These are phyloP conservation scores for Ginglymostoma cirratum DNA, from an alignment of 2,113 vertebrate species.

Conservation along the genomic window DNA sequence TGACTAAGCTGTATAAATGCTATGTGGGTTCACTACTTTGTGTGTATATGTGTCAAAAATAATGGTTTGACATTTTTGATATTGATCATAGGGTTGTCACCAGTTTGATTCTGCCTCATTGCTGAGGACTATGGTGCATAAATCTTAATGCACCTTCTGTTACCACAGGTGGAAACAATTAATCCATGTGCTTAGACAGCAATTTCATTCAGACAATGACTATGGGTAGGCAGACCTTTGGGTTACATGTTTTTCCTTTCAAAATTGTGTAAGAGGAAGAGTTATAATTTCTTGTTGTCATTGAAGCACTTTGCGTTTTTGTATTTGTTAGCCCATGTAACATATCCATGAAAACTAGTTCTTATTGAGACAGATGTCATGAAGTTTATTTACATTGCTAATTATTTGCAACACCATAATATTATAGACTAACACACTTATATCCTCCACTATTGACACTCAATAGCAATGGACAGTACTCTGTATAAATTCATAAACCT, in stretches of 20 bases:
- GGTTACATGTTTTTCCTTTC: not conserved
- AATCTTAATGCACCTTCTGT: not conserved
- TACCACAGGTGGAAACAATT: not conserved
- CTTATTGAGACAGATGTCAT: no score
- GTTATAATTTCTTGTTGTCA: not conserved
- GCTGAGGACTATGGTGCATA: conserved; percentile 4
- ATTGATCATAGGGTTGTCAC: conserved; percentile 16
- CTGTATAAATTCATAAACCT: no score
- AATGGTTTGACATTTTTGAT: conserved; percentile 35
- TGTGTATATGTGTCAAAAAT: conserved; percentile 17
- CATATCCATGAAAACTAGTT: no score
- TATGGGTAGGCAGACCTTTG: not conserved
- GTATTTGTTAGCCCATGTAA: no score
- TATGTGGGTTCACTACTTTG: conserved; percentile 24
- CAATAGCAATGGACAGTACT: no score
- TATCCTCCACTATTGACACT: no score
- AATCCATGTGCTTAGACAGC: not conserved
- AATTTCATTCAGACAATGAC: not conserved
- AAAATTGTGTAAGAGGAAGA: not conserved
- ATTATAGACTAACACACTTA: no score
- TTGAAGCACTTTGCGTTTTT: no score
- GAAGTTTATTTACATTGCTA: no score
- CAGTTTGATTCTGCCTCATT: conserved; percentile 19
- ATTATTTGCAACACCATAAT: no score
- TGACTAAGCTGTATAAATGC: conserved; percentile 27